These are phyloP conservation scores for Salarias fasciatus DNA, from an alignment of 2,797 vertebrate genomes.

Conservation along the genomic window DNA sequence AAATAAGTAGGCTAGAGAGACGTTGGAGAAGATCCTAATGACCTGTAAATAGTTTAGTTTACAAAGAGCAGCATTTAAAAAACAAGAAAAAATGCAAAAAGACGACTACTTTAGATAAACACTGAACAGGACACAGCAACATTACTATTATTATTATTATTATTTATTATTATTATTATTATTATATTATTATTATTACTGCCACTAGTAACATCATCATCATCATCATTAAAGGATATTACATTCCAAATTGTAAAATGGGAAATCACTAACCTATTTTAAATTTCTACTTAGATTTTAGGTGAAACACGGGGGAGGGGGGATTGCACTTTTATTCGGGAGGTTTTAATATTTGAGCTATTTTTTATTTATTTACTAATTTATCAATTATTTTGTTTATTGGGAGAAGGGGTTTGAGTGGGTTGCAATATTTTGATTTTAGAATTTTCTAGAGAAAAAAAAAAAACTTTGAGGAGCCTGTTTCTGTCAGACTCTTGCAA, in stretches of 20 bases:
- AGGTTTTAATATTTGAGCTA: constrained; percentile 85
- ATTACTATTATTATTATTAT: constrained; percentile 75
- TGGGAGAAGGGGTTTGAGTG: constrained; percentile 72
- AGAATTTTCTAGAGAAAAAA: constrained; percentile 82
- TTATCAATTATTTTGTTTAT: constrained; percentile 84
- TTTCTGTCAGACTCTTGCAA: constrained; percentile 83
- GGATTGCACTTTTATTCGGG: constrained; percentile 78
- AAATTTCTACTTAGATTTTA: constrained; percentile 87
- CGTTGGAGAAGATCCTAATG: constrained; percentile 83
- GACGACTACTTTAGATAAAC: constrained; percentile 85
- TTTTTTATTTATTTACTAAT: constrained; percentile 87
- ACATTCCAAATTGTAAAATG: constrained; percentile 84
- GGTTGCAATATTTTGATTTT: constrained; percentile 84
- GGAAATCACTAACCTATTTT: constrained; percentile 84
- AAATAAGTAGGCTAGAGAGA: constrained; percentile 88
- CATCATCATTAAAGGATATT: constrained; percentile 78
- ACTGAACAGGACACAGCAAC: constrained; percentile 76
- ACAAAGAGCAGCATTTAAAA: constrained; percentile 85
- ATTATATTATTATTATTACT: constrained; percentile 66
- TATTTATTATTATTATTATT: constrained; percentile 66
- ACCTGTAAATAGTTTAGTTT: constrained; percentile 90
- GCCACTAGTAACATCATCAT: constrained; percentile 74
- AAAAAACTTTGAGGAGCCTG: constrained; percentile 75
- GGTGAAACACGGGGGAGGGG: constrained; percentile 72
- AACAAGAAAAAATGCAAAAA: constrained; percentile 80